Evolutionary conservation across 2,888 invertebrate genomes (phyloP), one percentile per base, ranked within the genome.

Genomic region (Orthosia gothica): DNA sequence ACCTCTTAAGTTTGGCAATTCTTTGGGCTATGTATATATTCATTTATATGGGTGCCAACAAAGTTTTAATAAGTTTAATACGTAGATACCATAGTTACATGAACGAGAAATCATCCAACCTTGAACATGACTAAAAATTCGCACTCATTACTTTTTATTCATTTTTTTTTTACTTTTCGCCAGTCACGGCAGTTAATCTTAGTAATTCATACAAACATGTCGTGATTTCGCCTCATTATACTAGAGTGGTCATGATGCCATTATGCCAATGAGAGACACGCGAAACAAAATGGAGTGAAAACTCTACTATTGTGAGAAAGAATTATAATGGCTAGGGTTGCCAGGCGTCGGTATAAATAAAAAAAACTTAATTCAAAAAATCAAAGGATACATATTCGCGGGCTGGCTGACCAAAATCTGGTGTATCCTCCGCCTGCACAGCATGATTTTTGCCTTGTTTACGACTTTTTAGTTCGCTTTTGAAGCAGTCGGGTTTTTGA

Each of bases 211-310:
- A 72, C 70, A 80, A 82, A 72, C 59, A 69, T 87, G 74, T 75
- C 88, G 88, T 87, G 87, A 84, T 87, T 82, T 71, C 45, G 61
- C 57, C 67, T 75, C 84, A 87, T 87, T 87, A 87, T 73, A 57
- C 58, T 54, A 32, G 72, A 76, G 68, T 75, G 57, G 65, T 55
- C 40, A 45, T 59, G 75, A 76, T 74, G 55, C 40, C 70, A 75
- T 74, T 75, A 78, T 74, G 61, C 47, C 70, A 75, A 75, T 74
- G 73, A 63, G 61, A 72, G 61, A 73, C 88, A 88, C 89, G 88
- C 88, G 57, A 84, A 64, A 64, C 73, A 74, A 84, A 83, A 81
- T 86, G 47, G 69, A 86, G 86, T 85, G 82, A 86, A 87, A 87
- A 88, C 78, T 76, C 59, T n/a, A 71, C 32, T 64, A 85, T 85